phyloP scores from a whole-genome alignment of 2,888 invertebrate genomes.

The Lithosia quadra region DNA sequence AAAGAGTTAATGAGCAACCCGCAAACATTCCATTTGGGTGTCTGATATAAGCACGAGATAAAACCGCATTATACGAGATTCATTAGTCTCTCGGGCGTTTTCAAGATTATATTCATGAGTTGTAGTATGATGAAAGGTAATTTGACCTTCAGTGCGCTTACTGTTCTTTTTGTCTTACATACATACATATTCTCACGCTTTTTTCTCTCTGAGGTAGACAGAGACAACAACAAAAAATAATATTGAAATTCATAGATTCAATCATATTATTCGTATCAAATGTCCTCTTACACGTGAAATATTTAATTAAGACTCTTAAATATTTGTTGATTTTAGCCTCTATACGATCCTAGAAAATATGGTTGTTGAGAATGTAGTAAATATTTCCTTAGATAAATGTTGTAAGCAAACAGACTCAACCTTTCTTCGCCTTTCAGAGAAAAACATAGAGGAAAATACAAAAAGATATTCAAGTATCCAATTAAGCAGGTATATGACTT shows the following conservation, averaged over 20 bases:
- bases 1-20: slow-evolving; percentile 47
- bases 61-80: slow-evolving; percentile 11
- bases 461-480: slow-evolving; percentile 51
- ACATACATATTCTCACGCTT: no score
- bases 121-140: slow-evolving; percentile 7
- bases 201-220: no score
- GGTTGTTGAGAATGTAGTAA: neutral
- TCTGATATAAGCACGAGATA: slow-evolving; percentile 21
- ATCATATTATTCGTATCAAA: neutral
- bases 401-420: neutral
- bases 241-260: neutral
- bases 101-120: slow-evolving; percentile 17
- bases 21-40: slow-evolving; percentile 25
- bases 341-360: neutral
- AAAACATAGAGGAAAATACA: slow-evolving; percentile 25
- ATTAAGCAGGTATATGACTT: slow-evolving; percentile 52
- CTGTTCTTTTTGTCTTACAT: no score
- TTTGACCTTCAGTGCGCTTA: neutral
- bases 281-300: neutral
- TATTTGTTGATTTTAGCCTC: neutral
- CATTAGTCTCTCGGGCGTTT: slow-evolving; percentile 19
- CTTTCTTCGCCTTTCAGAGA: slow-evolving; percentile 17
- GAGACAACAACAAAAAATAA: no score
- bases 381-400: neutral
- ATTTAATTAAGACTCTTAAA: neutral